A percentile compares a stretch with the other conserved stretches of the same genome.
Evolutionary conservation across 2,797 vertebrate species (phyloP).

Genomic region (Molossus molossus): DNA sequence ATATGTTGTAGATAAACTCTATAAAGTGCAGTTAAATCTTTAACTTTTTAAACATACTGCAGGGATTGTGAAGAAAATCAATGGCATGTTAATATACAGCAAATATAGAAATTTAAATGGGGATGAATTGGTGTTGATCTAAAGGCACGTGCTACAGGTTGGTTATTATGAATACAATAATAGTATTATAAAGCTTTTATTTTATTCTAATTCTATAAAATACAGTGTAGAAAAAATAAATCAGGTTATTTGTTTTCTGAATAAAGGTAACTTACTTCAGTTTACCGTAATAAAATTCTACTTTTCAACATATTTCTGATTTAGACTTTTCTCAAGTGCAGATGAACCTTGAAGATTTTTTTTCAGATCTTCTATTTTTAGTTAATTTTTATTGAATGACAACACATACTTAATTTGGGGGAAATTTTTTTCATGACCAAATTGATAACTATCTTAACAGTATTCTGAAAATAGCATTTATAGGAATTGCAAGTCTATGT

Average conservation of each 20-base stretch:
- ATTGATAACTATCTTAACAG: constrained; percentile 65
- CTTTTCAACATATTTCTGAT: constrained; percentile 69
- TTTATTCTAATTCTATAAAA: constrained; percentile 48
- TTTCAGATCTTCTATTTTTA: constrained; percentile 69
- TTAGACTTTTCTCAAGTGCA: constrained; percentile 51
- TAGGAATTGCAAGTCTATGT: background rate
- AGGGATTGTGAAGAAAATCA: constrained; percentile 1
- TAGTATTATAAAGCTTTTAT: constrained; percentile 20
- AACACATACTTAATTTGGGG: constrained; percentile 71
- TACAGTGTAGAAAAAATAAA: constrained; percentile 46
- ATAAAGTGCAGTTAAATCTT: background rate
- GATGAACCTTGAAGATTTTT: constrained; percentile 46
- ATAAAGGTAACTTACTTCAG: constrained; percentile 44
- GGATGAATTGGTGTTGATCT: constrained; percentile 55
- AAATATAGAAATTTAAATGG: constrained; percentile 36
- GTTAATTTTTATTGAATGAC: constrained; percentile 63
- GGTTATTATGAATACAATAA: constrained; percentile 29
- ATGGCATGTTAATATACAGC: background rate
- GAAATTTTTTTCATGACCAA: constrained; percentile 9
- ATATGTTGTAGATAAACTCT: background rate
- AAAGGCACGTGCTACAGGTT: constrained; percentile 1
- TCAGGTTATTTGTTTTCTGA: constrained; percentile 55
- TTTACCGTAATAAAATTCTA: constrained; percentile 36
- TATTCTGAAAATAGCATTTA: constrained; percentile 57
- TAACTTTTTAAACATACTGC: background rate